These are phyloP conservation scores for Heterocephalus glaber DNA, from an alignment of 2,113 vertebrate species.

Conservation along the genomic window DNA sequence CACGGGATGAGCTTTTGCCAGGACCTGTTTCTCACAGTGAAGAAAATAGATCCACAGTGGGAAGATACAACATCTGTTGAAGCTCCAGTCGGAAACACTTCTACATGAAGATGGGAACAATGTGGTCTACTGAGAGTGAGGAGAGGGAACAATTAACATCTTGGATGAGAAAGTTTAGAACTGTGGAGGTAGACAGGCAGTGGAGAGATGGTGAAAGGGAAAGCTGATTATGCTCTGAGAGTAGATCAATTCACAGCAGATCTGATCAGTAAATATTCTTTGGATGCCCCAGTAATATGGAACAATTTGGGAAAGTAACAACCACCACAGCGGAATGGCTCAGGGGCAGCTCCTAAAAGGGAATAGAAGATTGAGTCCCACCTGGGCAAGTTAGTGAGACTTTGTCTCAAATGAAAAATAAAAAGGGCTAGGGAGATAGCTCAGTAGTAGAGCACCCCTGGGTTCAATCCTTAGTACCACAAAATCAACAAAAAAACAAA, in stretches of 20 bases:
- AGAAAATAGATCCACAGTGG: not conserved
- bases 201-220: not conserved
- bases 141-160: not conserved
- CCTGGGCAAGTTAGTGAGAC: not conserved
- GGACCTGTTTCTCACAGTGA: not conserved
- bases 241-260: not conserved
- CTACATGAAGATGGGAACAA: not conserved
- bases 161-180: not conserved
- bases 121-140: not conserved
- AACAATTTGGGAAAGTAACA: not conserved
- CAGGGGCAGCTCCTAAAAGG: not conserved
- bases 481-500: not conserved
- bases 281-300: not conserved
- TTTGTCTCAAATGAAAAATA: not conserved
- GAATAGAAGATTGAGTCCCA: not conserved
- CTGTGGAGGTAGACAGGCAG: not conserved
- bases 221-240: not conserved
- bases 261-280: not conserved
- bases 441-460: not conserved
- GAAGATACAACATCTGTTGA: not conserved
- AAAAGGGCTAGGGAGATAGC: not conserved
- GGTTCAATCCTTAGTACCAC: not conserved
- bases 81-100: not conserved
- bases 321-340: not conserved
- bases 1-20: not conserved